Conservation (phyloP, 1,140 invertebrate species). For the Drosophila takahashii region DNA sequence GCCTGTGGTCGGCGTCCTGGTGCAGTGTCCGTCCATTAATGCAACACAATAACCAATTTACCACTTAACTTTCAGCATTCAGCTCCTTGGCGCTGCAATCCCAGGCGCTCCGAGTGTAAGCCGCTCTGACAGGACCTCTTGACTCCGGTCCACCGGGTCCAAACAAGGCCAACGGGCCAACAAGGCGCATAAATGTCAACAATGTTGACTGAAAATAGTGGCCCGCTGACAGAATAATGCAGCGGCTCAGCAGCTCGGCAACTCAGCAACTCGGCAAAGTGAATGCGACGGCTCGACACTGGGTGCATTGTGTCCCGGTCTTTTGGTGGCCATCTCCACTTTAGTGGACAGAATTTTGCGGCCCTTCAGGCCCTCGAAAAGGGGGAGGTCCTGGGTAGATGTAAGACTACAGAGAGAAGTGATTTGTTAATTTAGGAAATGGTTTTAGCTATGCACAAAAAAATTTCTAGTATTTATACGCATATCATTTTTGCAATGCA, state of each 20-base stretch:
- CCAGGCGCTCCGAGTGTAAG: slow-evolving; percentile 23
- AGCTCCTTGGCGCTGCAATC: slow-evolving; percentile 54
- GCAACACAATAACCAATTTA: slow-evolving; percentile 75
- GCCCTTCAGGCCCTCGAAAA: slow-evolving; percentile 5
- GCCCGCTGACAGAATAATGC: slow-evolving; percentile 71
- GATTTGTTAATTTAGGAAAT: slow-evolving; percentile 20
- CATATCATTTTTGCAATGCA: no score
- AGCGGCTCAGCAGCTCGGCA: slow-evolving; percentile 28
- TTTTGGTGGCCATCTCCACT: slow-evolving; percentile 10
- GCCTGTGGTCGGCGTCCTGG: slow-evolving; percentile 3
- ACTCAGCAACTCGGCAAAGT: slow-evolving; percentile 33
- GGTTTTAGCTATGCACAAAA: neutral
- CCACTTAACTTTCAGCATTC: slow-evolving; percentile 62
- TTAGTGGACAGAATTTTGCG: slow-evolving; percentile 12
- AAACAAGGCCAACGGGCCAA: slow-evolving; percentile 45
- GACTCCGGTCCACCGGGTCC: slow-evolving; percentile 15
- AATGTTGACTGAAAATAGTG: slow-evolving; percentile 74
- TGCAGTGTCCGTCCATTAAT: slow-evolving; percentile 54
- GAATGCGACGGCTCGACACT: slow-evolving; percentile 51
- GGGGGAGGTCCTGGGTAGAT: neutral
- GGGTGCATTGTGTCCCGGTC: slow-evolving; percentile 40
- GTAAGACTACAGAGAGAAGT: neutral
- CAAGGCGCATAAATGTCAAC: slow-evolving; percentile 77
- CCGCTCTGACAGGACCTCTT: slow-evolving; percentile 39
- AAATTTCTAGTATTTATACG: no score